Evolutionary conservation across 2,113 vertebrate species (phyloP), one percentile per base, ranked within the genome.

Genomic region (Myotis davidii): DNA sequence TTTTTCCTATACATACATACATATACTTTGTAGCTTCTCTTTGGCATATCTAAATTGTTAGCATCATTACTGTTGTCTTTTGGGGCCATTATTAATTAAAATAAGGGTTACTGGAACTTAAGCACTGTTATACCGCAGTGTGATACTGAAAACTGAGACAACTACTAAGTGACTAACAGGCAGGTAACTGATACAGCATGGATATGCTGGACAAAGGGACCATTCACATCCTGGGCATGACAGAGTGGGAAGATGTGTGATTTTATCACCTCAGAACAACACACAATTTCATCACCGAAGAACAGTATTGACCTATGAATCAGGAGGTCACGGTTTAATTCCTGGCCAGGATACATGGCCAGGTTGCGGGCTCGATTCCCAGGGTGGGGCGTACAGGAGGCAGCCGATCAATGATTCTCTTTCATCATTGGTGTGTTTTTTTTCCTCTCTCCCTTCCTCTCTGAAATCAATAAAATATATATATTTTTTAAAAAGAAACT

Each of bases 401-500:
- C 61, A 64, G 61, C 61, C 12, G 2, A 64, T 64, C 29, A 64
- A 64, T 64, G 61, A 32, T 32, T 64, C 61, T 32, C 27, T 61
- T 61, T 64, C 27, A 32, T 64, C 61, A 64, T 6, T 32, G 27
- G 27, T 64, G 27, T 64, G 23, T 23, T 27, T 64, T 14, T 64
- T 2, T 14, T 25, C 29, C 61, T 64, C 61, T 64, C 25, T 32
- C 56, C 56, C 56, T 61, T 27, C 25, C 61, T 32, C 27, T 64
- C 27, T 25, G 59, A 61, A 61, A 29, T 61, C 59, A 29, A 29
- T 61, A 21, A 21, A 9, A 48, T 52, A 18, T 52, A 54, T 34
- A 12, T 92, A 70, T 88, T 81, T 52, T 86, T 81, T 20, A 12
- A 61, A 74, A 91, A 76, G 25, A 90, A 88, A 96, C 81, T 5